Evolutionary conservation across 2,113 vertebrate genomes (phyloP).

Genomic region (Mus musculus): GRCm39 chr4:41654001-41654500

Average conservation of each 20-base stretch:
- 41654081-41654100: neutral
- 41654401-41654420: conserved; percentile 83
- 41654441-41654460: neutral
- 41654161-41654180: neutral
- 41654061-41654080: neutral
- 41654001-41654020: neutral
- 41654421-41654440: conserved; percentile 65
- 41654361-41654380: neutral
- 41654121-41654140: neutral
- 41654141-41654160: neutral
- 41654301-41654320: neutral
- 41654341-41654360: neutral
- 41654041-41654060: neutral
- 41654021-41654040: neutral
- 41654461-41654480: conserved; percentile 37
- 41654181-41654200: no score
- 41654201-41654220: neutral
- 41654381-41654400: conserved; percentile 63
- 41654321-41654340: neutral
- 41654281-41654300: neutral
- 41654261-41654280: neutral
- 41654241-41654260: neutral
- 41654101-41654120: neutral
- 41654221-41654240: neutral
- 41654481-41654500: neutral